A percentile compares a stretch with the other conserved stretches of the same genome.
phyloP scores from a whole-genome alignment of 2,797 vertebrate species.

The Pteropus rufus region DNA sequence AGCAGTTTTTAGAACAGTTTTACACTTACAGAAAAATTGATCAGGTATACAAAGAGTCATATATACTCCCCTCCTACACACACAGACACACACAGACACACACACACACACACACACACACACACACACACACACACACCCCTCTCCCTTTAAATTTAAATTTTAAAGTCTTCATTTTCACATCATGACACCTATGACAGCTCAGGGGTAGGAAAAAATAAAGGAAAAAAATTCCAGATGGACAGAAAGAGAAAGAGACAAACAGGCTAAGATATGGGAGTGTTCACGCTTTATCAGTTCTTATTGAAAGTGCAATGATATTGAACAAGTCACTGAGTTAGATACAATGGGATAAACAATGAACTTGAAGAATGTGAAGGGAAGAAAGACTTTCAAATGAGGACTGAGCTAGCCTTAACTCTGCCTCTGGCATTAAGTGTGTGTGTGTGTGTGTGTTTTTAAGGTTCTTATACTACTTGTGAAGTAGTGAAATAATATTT shows the following conservation, averaged over 20 bases:
- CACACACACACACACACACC: neutral
- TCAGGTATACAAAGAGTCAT: neutral
- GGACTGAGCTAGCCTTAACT: neutral
- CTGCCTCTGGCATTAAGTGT: neutral
- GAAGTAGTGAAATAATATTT: neutral
- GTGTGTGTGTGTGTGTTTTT: neutral
- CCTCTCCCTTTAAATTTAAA: neutral
- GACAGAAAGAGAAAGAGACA: neutral
- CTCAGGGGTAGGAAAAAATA: neutral
- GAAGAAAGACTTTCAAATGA: neutral
- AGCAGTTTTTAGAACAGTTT: neutral
- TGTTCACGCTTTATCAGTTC: neutral
- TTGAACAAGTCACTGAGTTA: neutral
- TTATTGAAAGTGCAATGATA: neutral
- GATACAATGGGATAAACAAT: neutral
- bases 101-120: neutral
- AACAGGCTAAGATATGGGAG: neutral
- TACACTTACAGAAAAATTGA: neutral
- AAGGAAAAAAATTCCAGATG: neutral
- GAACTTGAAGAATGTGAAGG: neutral
- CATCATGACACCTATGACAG: neutral
- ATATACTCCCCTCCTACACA: neutral
- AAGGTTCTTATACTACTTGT: neutral
- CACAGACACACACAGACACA: neutral
- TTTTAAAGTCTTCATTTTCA: neutral